phyloP scores from a whole-genome alignment of 2,888 invertebrate species.

The Tubulanus polymorphus region DNA sequence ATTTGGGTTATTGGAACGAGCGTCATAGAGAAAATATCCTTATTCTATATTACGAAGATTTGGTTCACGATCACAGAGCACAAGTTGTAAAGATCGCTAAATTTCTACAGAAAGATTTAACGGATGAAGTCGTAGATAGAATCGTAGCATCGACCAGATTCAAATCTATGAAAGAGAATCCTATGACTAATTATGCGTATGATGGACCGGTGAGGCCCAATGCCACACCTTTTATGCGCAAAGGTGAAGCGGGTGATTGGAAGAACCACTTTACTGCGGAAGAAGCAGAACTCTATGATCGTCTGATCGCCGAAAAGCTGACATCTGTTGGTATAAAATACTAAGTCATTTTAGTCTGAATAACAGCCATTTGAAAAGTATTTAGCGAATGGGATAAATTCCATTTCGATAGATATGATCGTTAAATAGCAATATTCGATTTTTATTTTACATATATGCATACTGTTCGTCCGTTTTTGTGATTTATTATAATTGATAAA shows the following conservation, averaged over 20 bases:
- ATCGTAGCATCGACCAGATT: constrained; percentile 6
- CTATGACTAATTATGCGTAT: constrained; percentile 4
- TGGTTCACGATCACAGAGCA: constrained; percentile 3
- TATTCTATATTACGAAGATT: constrained; percentile 12
- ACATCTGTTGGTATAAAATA: too few relatives aligned
- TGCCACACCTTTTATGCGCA: constrained; percentile 9
- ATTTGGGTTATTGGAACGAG: constrained; percentile 9
- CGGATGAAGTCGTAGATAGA: background rate
- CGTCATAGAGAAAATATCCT: constrained; percentile 6
- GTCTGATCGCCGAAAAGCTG: background rate
- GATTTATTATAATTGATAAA: too few relatives aligned
- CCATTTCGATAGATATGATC: too few relatives aligned
- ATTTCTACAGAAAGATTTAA: constrained; percentile 58
- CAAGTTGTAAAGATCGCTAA: constrained; percentile 59
- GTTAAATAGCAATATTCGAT: too few relatives aligned
- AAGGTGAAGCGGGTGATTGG: constrained; percentile 74
- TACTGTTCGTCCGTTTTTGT: too few relatives aligned
- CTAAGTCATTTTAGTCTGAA: too few relatives aligned
- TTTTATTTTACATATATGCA: too few relatives aligned
- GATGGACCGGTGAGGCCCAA: background rate
- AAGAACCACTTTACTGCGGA: constrained; percentile 71
- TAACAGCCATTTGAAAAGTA: too few relatives aligned
- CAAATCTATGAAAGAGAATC: constrained; percentile 10
- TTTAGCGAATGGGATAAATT: too few relatives aligned
- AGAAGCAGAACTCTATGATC: constrained; percentile 62